Conservation (phyloP, 37 sponge, comb jelly and placozoan species). For the Dysidea cf. avara region DNA sequence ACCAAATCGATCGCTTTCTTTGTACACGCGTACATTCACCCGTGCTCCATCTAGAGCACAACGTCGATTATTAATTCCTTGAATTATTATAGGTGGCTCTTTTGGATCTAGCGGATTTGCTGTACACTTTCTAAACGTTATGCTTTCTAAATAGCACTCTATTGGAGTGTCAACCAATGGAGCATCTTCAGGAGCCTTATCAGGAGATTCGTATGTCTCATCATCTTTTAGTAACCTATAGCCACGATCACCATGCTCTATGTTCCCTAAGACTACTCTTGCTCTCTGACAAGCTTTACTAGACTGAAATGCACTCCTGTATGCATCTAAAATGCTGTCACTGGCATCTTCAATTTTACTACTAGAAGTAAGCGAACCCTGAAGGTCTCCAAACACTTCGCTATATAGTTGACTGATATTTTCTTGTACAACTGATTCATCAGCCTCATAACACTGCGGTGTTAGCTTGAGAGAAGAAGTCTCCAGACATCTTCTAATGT, state of each 20-base stretch:
- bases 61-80: constrained; percentile 44
- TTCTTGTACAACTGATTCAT: too few species aligned
- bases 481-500: constrained; percentile 56
- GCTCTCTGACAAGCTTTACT: background rate
- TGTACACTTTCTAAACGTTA: constrained; percentile 12
- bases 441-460: background rate
- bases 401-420: too few species aligned
- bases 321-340: constrained; percentile 43
- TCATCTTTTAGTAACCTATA: background rate
- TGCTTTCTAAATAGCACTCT: constrained; percentile 15
- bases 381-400: too few species aligned
- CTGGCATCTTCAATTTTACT: background rate
- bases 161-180: background rate
- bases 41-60: constrained; percentile 65
- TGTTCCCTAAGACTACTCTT: background rate
- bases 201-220: background rate
- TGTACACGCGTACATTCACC: constrained; percentile 39
- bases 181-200: constrained; percentile 1
- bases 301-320: constrained; percentile 22
- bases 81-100: constrained; percentile 16
- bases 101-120: constrained; percentile 58
- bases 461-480: constrained; percentile 30
- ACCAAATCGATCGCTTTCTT: constrained; percentile 27
- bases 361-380: too few species aligned
- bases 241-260: background rate